Percentiles rank a stretch among this genome's conserved stretches.
phyloP scores from a whole-genome alignment of 2,888 invertebrate species.

The Fragum sueziense region DNA sequence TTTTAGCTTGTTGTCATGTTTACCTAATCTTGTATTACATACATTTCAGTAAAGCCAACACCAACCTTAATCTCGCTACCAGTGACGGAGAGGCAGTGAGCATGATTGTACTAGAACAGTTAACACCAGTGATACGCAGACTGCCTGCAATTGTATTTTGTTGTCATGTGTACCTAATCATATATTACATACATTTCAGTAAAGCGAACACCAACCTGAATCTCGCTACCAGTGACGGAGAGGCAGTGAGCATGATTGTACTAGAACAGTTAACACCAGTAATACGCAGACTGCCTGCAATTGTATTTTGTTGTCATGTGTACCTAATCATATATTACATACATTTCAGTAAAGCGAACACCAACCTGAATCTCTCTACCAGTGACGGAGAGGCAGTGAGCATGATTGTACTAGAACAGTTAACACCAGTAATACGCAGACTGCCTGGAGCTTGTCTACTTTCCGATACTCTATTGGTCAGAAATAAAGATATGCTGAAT shows the following conservation, averaged over 20 bases:
- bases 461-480: constrained; percentile 66
- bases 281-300: constrained; percentile 64
- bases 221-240: constrained; percentile 65
- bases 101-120: constrained; percentile 74
- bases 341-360: constrained; percentile 71
- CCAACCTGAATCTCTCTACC: constrained; percentile 47
- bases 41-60: constrained; percentile 71
- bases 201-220: constrained; percentile 67
- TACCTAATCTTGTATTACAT: too few relatives aligned
- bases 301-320: too few relatives aligned
- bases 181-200: constrained; percentile 58
- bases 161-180: too few relatives aligned
- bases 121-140: constrained; percentile 67
- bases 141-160: too few relatives aligned
- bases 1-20: too few relatives aligned
- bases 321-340: constrained; percentile 9
- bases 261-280: constrained; percentile 73
- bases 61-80: constrained; percentile 48
- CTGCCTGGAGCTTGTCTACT: constrained; percentile 70
- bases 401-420: constrained; percentile 75
- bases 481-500: constrained; percentile 43
- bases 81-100: constrained; percentile 71
- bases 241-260: constrained; percentile 73
- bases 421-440: constrained; percentile 68
- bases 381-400: constrained; percentile 71